Evolutionary conservation across 2,888 invertebrate genomes (phyloP), one percentile per base, ranked within the genome.

Genomic region (Diloba caeruleocephala): DNA sequence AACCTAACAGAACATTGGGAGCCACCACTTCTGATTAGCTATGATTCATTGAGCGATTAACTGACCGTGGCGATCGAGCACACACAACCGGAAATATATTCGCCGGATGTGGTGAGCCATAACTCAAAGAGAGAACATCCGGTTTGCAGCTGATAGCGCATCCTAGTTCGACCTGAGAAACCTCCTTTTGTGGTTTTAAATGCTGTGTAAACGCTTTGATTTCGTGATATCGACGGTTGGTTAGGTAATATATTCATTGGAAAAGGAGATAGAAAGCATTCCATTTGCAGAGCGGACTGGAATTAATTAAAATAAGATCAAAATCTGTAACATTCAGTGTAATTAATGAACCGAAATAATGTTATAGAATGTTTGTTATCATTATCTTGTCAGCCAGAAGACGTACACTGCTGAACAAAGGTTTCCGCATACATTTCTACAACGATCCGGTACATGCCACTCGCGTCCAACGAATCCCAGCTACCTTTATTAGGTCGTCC

Each of bases 31-130:
- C 84, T 88, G 88, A 89, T 89, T 89, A 89, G 81, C 70, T 64
- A 86, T 90, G 89, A 90, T 89, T 84, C 84, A 89, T 88, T 85
- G 85, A 77, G 78, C 82, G 85, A 88, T 89, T 89, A 89, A 82
- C 84, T 79, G 81, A 79, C 84, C 88, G 78, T 71, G 58, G 65
- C 80, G 80, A 82, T 79, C 78, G 82, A 58, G 75, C 69, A 76
- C 77, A 78, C 76, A 79, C 77, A 78, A 82, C 78, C 84, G 90
- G 90, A 91, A 87, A 89, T 87, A 87, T 88, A 87, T 80, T 77
- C 79, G 65, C 80, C 89, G 92, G 92, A 92, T 81, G 87, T 79
- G 88, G 85, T 81, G 77, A 77, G 82, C 86, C 87, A 87, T 93
- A 90, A 92, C 79, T 93, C 92, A 92, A 86, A 87, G 87, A 75